Evolutionary conservation across 2,113 vertebrate genomes (phyloP).

Genomic region (Philantomba maxwellii): DNA sequence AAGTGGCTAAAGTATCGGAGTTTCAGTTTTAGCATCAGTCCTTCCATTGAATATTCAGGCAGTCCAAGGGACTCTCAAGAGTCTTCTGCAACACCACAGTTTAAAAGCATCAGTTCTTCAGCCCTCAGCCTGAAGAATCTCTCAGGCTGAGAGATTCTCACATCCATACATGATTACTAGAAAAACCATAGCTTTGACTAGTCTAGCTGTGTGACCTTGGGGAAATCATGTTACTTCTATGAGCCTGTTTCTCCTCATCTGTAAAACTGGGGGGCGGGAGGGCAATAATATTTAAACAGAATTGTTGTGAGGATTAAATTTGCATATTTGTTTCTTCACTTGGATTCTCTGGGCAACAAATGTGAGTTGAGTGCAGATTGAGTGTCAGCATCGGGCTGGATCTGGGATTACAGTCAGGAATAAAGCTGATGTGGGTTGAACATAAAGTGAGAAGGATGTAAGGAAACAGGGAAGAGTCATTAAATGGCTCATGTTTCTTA

Average conservation of each 20-base stretch:
- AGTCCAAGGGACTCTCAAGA: neutral
- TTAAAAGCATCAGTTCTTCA: neutral
- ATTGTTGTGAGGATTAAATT: neutral
- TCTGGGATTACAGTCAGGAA: neutral
- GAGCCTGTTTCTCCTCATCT: neutral
- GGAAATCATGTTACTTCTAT: neutral
- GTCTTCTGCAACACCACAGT: neutral
- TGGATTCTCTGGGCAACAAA: neutral
- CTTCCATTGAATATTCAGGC: neutral
- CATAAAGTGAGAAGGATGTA: neutral
- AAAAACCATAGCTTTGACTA: neutral
- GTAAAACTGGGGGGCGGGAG: neutral
- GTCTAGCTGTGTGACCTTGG: neutral
- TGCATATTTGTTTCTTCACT: neutral
- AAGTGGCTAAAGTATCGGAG: neutral
- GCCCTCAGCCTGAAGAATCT: neutral
- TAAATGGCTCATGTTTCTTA: neutral
- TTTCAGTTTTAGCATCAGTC: neutral
- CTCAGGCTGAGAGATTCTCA: neutral
- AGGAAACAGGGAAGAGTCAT: neutral
- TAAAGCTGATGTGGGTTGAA: neutral
- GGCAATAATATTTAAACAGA: neutral
- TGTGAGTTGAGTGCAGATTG: neutral
- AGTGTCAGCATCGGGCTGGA: neutral
- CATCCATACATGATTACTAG: neutral